phyloP scores from a whole-genome alignment of 2,888 invertebrate species.

The Brachypterus glaber region DNA sequence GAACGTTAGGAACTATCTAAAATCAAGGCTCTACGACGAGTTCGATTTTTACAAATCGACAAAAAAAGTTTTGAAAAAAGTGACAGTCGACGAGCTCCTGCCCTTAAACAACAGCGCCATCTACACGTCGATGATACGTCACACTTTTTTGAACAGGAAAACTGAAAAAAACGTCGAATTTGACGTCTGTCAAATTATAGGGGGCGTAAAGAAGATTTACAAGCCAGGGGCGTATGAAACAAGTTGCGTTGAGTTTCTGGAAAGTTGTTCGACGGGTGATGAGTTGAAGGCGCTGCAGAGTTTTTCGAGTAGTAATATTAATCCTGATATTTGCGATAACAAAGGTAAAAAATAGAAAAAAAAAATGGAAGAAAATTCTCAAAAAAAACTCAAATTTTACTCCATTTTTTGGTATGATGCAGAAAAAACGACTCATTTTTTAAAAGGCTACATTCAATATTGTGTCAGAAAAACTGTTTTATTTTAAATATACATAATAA shows the following conservation, averaged over 20 bases:
- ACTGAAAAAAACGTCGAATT: constrained; percentile 32
- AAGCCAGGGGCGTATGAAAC: constrained; percentile 24
- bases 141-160: constrained; percentile 42
- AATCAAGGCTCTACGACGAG: constrained; percentile 2
- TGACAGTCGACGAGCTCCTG: constrained; percentile 30
- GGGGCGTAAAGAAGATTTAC: neutral
- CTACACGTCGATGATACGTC: constrained; percentile 43
- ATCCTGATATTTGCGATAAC: constrained; percentile 15
- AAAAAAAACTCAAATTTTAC: too few relatives aligned
- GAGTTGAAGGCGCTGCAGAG: constrained; percentile 33
- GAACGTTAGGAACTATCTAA: too few relatives aligned
- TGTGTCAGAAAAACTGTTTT: too few relatives aligned
- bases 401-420: too few relatives aligned
- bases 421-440: too few relatives aligned
- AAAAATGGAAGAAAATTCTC: constrained; percentile 37
- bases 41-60: constrained; percentile 12
- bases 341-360: too few relatives aligned
- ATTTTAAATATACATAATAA: too few relatives aligned
- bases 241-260: constrained; percentile 31
- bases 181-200: constrained; percentile 18
- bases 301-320: constrained; percentile 36
- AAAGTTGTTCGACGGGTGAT: constrained; percentile 27
- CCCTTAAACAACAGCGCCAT: constrained; percentile 47
- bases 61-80: too few relatives aligned
- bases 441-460: too few relatives aligned